phyloP scores from a whole-genome alignment of 2,888 invertebrate genomes.

The Bimastos eiseni region DNA sequence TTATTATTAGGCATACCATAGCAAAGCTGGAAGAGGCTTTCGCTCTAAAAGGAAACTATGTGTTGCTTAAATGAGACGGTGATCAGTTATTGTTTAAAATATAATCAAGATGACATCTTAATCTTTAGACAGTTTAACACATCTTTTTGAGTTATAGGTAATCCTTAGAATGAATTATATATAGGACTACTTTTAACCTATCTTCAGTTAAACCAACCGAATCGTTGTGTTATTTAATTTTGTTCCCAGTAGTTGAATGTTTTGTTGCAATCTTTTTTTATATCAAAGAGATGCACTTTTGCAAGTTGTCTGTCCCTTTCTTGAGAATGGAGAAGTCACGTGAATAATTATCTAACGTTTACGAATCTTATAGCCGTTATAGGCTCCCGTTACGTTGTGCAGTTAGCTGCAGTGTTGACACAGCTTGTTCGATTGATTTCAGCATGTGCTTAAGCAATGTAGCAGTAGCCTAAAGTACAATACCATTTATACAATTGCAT shows the following conservation, averaged over 20 bases:
- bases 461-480: neutral
- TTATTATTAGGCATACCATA: too few relatives aligned
- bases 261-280: neutral
- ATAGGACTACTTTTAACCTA: too few relatives aligned
- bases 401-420: too few relatives aligned
- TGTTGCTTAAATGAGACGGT: too few relatives aligned
- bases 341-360: neutral
- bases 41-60: too few relatives aligned
- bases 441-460: neutral
- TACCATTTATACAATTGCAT: neutral
- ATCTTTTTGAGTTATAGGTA: too few relatives aligned
- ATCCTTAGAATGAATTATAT: too few relatives aligned
- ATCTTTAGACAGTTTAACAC: too few relatives aligned
- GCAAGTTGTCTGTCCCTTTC: neutral
- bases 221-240: neutral
- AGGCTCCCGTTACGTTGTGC: too few relatives aligned
- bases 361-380: neutral
- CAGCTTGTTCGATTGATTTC: neutral
- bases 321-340: neutral
- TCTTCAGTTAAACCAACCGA: neutral
- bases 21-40: too few relatives aligned
- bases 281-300: neutral
- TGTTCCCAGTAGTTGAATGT: neutral
- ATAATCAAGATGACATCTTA: too few relatives aligned
- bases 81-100: too few relatives aligned